Base-by-base conservation (phyloP, 2,888 invertebrate species). In the Lepidochrysops patricia region DNA sequence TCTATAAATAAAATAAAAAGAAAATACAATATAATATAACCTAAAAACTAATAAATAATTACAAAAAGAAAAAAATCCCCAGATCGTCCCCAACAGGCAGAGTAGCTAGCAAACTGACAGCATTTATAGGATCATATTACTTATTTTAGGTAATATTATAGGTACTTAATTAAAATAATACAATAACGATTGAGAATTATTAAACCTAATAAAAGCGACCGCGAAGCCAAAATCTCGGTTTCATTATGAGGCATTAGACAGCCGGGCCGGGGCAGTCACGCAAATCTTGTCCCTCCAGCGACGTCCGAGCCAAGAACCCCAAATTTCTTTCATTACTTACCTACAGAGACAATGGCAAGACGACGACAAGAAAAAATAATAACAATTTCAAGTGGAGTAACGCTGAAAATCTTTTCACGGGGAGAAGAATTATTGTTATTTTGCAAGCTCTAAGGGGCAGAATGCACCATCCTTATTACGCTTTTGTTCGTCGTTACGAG, bases 351-450 rank as follows among this genome's bases (percentile, higher is more conserved):
- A 89, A 90, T 89, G 77, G 88, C 79, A 88, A 86, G 87, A 89
- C 81, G 82, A 84, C 78, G 83, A 83, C 83, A 82, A 81, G 84
- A 86, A 87, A 86, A 86, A 84, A 81, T 72, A 77, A 87, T 85
- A 87, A 88, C 87, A 89, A 89, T 87, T 86, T 89, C 88, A 89
- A 89, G 89, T 89, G 88, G 89, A 88, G 86, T 86, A 88, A 85
- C 84, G 86, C 87, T 88, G 87, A 86, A 87, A 88, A 87, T 87
- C 89, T 88, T 89, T 89, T 89, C 88, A 89, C 78, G 79, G 82
- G 79, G 85, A 85, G 71, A 73, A 72, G 85, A 89, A 88, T 86
- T 88, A 89, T 89, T 89, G 89, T 89, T 89, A 88, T 89, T 89
- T 88, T 89, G 88, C 89, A 89, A 87, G 81, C 83, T 82, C 84